Conservation (phyloP, 2,113 vertebrate species). For the Axis porcinus region DNA sequence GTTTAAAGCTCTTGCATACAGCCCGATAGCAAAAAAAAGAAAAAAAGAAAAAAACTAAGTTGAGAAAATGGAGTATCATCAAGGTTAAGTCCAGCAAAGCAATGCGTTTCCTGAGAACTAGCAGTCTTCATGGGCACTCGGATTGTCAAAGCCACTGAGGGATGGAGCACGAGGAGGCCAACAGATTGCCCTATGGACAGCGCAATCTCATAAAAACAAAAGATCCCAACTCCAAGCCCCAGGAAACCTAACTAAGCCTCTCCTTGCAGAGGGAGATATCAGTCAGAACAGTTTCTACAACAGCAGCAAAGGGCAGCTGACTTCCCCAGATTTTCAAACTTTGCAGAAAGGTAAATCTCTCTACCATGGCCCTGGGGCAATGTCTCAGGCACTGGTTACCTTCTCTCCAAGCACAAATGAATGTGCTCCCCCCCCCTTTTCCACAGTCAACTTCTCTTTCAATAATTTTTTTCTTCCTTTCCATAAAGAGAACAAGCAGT, state of each 20-base stretch:
- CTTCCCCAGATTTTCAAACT: neutral
- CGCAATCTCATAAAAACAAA: neutral
- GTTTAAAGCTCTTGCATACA: neutral
- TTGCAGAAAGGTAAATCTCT: neutral
- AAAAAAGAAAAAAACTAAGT: neutral
- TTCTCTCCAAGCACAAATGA: neutral
- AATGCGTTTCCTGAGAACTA: neutral
- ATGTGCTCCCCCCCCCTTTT: slow-evolving; percentile 32
- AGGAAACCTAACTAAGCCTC: neutral
- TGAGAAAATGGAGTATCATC: neutral
- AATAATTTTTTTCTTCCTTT: slow-evolving; percentile 40
- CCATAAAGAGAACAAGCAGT: slow-evolving; percentile 65
- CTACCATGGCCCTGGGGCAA: neutral
- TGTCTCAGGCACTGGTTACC: neutral
- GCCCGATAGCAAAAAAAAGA: neutral
- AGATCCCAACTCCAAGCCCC: neutral
- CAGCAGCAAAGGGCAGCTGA: neutral
- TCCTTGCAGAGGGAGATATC: neutral
- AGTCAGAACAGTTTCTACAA: neutral
- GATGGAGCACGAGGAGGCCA: neutral
- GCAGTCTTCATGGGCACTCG: neutral
- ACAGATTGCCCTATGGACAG: neutral
- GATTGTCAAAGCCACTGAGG: neutral
- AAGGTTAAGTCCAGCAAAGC: neutral
- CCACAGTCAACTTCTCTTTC: slow-evolving; percentile 35